Percentiles rank a stretch among this genome's conserved stretches.
These are phyloP conservation scores for Macrotrachela quadricornifera DNA, from an alignment of 1,140 invertebrate species.

Conservation along the genomic window DNA sequence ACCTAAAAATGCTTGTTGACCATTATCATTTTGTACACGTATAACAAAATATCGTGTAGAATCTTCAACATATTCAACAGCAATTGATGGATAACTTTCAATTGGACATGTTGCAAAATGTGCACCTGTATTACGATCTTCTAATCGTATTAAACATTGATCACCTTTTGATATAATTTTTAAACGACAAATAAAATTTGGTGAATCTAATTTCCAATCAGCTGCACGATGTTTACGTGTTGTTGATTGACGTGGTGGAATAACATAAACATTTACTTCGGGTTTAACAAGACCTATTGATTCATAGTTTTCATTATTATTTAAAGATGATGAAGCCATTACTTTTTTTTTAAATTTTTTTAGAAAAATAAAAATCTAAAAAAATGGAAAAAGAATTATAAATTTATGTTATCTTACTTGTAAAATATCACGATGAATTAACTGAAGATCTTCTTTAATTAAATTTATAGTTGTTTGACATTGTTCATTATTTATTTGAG, in stretches of 20 bases:
- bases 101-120: slow-evolving; percentile 96
- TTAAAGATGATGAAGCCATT: too few species aligned
- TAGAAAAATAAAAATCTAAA: too few species aligned
- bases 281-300: slow-evolving; percentile 85
- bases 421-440: too few species aligned
- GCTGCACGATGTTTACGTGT: slow-evolving; percentile 43
- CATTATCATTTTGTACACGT: slow-evolving; percentile 78
- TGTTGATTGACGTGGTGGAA: slow-evolving; percentile 73
- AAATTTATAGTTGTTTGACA: too few species aligned
- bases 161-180: slow-evolving; percentile 65
- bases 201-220: slow-evolving; percentile 85
- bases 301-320: slow-evolving; percentile 48
- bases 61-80: slow-evolving; percentile 82
- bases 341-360: too few species aligned
- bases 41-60: slow-evolving; percentile 96
- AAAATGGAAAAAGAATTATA: too few species aligned
- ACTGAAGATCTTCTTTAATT: too few species aligned
- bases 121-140: slow-evolving; percentile 78
- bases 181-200: slow-evolving; percentile 87
- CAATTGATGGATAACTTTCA: slow-evolving; percentile 74
- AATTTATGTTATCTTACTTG: too few species aligned
- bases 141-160: slow-evolving; percentile 64
- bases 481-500: too few species aligned
- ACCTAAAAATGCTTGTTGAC: slow-evolving; percentile 84
- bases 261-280: slow-evolving; percentile 93